Evolutionary conservation across 2,888 invertebrate species (phyloP), one percentile per base, ranked within the genome.

Genomic region (Rhamphomyia laevipes): DNA sequence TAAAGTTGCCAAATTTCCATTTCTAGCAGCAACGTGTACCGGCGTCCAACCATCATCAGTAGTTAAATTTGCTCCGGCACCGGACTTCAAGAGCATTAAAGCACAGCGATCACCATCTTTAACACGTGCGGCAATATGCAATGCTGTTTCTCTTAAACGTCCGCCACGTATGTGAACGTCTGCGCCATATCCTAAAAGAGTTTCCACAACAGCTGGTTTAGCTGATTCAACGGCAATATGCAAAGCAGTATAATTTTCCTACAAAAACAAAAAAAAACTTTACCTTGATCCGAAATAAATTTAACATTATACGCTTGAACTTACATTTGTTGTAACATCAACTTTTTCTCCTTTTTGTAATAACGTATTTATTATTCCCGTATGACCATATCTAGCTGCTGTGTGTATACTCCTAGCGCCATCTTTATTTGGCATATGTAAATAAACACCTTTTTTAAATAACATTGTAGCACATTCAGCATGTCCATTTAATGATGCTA

Each of bases 381-480:
- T 92, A 65, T 97, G 96, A 0, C 99, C 99, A 62, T 93, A 92
- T 63, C 88, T 81, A 12, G 97, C 96, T 0, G 99, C 99, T 1
- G 95, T 94, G 71, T 99, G 99, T 55, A 99, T 89, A 66, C 96
- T 95, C 51, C 97, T 78, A 0, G 97, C 97, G 23, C 99, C 99
- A 59, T 67, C 63, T 59, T 97, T 99, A 70, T 99, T 99, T 53
- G 99, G 97, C 97, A 99, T 99, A 67, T 96, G 94, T 18, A 99
- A 78, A 57, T 97, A 97, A 35, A 99, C 97, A 12, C 99, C 99
- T 67, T 96, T 94, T 72, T 94, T 95, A 71, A 99, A 90, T 53
- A 99, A 84, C 81, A 95, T 94, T 76, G 94, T 87, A 43, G 97
- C 97, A 61, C 97, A 97, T 63, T 96, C 96, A 0, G 97, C 93